Evolutionary conservation across 1,140 invertebrate genomes (phyloP).

Genomic region (Cataglyphis hispanica): DNA sequence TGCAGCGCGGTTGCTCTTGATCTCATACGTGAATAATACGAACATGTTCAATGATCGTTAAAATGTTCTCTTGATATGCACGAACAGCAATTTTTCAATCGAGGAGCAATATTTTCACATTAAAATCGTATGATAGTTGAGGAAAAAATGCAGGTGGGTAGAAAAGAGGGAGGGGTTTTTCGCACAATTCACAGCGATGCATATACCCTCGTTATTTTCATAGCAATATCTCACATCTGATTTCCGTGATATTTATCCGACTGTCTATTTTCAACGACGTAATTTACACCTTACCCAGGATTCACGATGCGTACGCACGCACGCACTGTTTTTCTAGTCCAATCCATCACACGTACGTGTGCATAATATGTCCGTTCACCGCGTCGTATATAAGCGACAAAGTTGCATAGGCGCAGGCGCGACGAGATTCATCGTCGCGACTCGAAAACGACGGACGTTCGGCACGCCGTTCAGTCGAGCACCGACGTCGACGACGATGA

Average conservation of each 20-base stretch:
- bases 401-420: slow-evolving; percentile 69
- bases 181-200: not conserved
- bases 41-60: too few relatives aligned
- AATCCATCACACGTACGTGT: slow-evolving; percentile 59
- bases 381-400: slow-evolving; percentile 27
- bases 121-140: not conserved
- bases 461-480: slow-evolving; percentile 78
- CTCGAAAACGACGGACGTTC: slow-evolving; percentile 73
- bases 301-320: slow-evolving; percentile 56
- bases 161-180: not conserved
- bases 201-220: not conserved
- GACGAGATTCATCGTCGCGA: slow-evolving; percentile 67
- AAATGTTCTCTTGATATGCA: too few relatives aligned
- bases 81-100: too few relatives aligned
- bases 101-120: too few relatives aligned
- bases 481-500: slow-evolving; percentile 78
- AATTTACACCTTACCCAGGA: slow-evolving; percentile 63
- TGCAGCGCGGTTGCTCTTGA: too few relatives aligned
- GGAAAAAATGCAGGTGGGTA: not conserved
- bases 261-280: slow-evolving; percentile 66
- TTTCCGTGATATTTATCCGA: slow-evolving; percentile 78
- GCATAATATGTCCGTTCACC: slow-evolving; percentile 43
- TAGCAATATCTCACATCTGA: slow-evolving; percentile 48
- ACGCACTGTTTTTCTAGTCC: slow-evolving; percentile 34
- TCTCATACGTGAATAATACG: too few relatives aligned